Evolutionary conservation across 2,113 vertebrate species (phyloP), one percentile per base, ranked within the genome.

Genomic region (Smithornis capensis): DNA sequence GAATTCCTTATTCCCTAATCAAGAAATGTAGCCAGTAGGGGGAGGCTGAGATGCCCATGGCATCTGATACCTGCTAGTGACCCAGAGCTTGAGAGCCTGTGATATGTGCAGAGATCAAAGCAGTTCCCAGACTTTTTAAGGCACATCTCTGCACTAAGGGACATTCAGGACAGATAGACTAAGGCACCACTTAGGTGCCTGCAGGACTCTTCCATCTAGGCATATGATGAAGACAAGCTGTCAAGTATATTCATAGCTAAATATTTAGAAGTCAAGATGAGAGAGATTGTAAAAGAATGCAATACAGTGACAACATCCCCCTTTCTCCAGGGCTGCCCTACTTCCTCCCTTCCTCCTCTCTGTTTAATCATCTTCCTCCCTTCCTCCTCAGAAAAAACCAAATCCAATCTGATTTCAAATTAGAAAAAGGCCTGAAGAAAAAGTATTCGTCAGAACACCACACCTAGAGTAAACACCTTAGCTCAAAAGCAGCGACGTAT

Each of bases 81-180:
- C 45, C 18, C 21, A 29, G 18, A 49, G 5, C 14, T 49, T 9
- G 15, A 44, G 17, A 82, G 5, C 4, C 45, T 42, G 19, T 0
- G 0, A 31, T 4, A 6, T 23, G 19, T n/a, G 7, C 28, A 53
- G 38, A 35, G 47, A 33, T 16, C 1, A 7, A 21, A 79, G 33
- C 23, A 27, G 56, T 19, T 57, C 47, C 22, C 0, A 1, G n/a
- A 62, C 31, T 15, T 24, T 44, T 47, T 9, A 62, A 29, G 71
- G 14, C 21, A 84, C 24, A 35, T 12, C 40, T 79, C 62, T 56
- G 21, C 24, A 27, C n/a, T 29, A n/a, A 24, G 57, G 9, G 33
- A 27, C 29, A 14, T 29, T 40, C 31, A 29, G 47, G 16, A 8
- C 31, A 57, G n/a, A 57, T 1, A 60, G 50, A 27, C 8, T 37